Evolutionary conservation across 2,888 invertebrate genomes (phyloP).

Genomic region (Erpobdella octoculata): DNA sequence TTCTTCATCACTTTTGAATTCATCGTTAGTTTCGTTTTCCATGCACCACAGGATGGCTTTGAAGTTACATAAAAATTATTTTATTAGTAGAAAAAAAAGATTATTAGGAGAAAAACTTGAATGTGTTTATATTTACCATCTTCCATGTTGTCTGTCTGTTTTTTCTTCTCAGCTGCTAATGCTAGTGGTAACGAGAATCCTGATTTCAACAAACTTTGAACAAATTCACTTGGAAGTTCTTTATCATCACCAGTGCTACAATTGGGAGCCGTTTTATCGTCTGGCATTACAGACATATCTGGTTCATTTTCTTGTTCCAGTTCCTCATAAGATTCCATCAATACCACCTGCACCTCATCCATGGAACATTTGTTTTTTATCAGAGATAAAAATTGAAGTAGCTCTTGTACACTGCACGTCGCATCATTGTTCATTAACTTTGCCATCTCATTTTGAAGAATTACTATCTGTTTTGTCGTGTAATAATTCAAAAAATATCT

Average conservation of each 20-base stretch:
- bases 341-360: not conserved
- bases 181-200: conserved; percentile 22
- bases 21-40: conserved; percentile 33
- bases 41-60: conserved; percentile 40
- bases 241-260: not conserved
- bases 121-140: too few species aligned
- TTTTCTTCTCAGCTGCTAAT: conserved; percentile 10
- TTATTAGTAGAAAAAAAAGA: not conserved
- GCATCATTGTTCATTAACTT: not conserved
- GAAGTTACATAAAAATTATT: conserved; percentile 8
- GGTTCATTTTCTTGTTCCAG: not conserved
- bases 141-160: conserved; percentile 10
- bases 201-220: conserved; percentile 12
- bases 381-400: not conserved
- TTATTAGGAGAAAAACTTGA: too few species aligned
- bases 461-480: conserved; percentile 45
- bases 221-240: not conserved
- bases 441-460: conserved; percentile 42
- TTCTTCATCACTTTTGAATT: conserved; percentile 22
- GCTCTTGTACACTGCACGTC: not conserved
- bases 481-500: conserved; percentile 42
- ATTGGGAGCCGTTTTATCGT: not conserved
- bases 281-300: not conserved
- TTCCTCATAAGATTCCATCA: not conserved
- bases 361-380: not conserved